phyloP scores from a whole-genome alignment of 2,888 invertebrate genomes.

The Troides helena region DNA sequence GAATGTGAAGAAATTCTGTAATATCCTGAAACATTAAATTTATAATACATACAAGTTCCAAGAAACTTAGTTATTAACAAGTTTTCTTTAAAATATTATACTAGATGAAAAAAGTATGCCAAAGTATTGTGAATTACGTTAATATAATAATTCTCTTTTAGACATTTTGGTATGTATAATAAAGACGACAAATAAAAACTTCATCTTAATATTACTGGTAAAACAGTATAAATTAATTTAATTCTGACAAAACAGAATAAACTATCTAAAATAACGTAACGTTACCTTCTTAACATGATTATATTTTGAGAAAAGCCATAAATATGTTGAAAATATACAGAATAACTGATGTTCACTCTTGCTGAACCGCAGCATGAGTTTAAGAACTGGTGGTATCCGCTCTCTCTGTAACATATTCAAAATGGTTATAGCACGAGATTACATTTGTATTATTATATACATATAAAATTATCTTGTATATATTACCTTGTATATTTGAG shows the following conservation, averaged over 20 bases:
- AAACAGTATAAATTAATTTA: too few relatives aligned
- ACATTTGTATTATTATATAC: background rate
- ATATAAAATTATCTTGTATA: background rate
- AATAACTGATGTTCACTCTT: constrained; percentile 83
- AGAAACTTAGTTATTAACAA: too few relatives aligned
- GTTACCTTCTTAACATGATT: constrained; percentile 62
- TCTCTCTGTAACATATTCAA: constrained; percentile 64
- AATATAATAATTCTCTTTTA: too few relatives aligned
- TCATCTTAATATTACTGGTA: too few relatives aligned
- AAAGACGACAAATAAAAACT: too few relatives aligned
- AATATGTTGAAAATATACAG: constrained; percentile 82
- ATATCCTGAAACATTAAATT: constrained; percentile 55
- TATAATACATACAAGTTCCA: background rate
- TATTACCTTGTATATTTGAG: constrained; percentile 80
- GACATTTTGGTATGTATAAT: too few relatives aligned
- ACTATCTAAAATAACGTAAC: background rate
- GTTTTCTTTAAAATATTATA: too few relatives aligned
- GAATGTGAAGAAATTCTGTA: constrained; percentile 52
- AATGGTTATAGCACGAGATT: background rate
- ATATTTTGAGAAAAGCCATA: constrained; percentile 84
- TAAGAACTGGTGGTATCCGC: constrained; percentile 81
- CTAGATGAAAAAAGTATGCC: too few relatives aligned
- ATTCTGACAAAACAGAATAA: too few relatives aligned
- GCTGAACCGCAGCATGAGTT: constrained; percentile 84
- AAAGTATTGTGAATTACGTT: too few relatives aligned